Conservation (phyloP, 2,888 invertebrate genomes). For the Trissonchulus sp. region DNA sequence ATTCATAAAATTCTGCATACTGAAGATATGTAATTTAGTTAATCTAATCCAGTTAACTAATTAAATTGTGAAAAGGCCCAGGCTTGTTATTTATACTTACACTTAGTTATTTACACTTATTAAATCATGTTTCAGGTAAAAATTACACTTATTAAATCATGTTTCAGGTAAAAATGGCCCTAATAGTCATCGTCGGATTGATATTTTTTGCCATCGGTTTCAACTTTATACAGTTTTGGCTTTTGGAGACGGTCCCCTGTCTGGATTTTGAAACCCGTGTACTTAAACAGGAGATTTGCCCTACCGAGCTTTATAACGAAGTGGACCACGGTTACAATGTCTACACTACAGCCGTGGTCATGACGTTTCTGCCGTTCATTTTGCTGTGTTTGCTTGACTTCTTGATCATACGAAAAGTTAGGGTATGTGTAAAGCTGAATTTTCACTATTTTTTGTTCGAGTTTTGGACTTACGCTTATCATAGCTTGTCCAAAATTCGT, state of each 20-base stretch:
- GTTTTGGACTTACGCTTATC: no score
- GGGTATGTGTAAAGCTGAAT: not conserved
- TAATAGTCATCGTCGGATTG: not conserved
- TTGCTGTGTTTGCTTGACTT: constrained; percentile 49
- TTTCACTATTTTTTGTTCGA: no score
- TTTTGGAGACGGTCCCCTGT: not conserved
- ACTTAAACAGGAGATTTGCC: constrained; percentile 41
- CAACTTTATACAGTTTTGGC: constrained; percentile 19
- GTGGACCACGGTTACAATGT: constrained; percentile 42
- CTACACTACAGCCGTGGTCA: constrained; percentile 49
- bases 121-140: not conserved
- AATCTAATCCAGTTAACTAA: no score
- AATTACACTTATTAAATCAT: not conserved
- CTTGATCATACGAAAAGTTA: constrained; percentile 40
- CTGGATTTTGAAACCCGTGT: not conserved
- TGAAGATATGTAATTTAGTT: no score
- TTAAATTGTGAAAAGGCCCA: no score
- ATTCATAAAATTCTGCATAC: no score
- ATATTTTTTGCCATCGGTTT: not conserved
- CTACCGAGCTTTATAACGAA: not conserved
- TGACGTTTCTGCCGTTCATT: constrained; percentile 50
- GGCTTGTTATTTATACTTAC: no score
- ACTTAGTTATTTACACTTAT: no score
- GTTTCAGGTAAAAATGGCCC: constrained; percentile 2
- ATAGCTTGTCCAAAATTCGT: no score